Base-by-base conservation (phyloP, 1,140 invertebrate species). In the Drosophila auraria region DNA sequence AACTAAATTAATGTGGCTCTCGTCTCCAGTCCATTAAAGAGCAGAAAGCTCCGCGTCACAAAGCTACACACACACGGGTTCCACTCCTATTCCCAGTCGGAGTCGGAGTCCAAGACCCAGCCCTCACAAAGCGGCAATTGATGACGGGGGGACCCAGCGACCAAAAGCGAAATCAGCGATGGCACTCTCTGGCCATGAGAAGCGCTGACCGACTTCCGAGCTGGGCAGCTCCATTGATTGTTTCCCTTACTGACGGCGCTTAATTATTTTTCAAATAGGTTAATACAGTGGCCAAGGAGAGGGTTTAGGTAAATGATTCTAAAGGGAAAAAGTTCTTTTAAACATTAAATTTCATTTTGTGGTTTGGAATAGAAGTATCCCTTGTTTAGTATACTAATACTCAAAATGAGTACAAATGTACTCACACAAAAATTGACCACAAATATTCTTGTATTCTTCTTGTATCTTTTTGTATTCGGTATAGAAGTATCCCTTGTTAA, bases 1-100 rank as follows among this genome's bases (percentile, higher is more conserved):
- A 87, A 81, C 84, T 87, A 87, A 87, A 89, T 90, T 87, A 87
- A 87, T 87, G 84, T 87, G 81, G 59, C 75, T 70, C 82, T 57
- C 72, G 66, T 74, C 81, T 79, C 50, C 76, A 80, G 77, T 80
- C 82, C 78, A 84, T 84, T 84, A 84, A 84, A 77, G 69, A 79
- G 68, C 47, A 54, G 60, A 78, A 78, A 78, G 75, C 64, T 75
- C 42, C 73, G 61, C 68, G 56, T 75, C 72, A 75, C 72, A 75
- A 72, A 44, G 47, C 59, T 33, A 17, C 59, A 69, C 69, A 72
- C 68, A 63, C 53, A 40, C 60, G 42, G 42, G 36, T 20, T 36
- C 53, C 17, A 40, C 20, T 56, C 53, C 53, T 5, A 56, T 15
- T 27, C 49, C 27, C 0, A 33, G 51, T 20, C 30, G 1, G 3